Percentiles rank a stretch among this genome's conserved stretches.
phyloP scores from a whole-genome alignment of 2,888 invertebrate species.

The Plagodis pulveraria region DNA sequence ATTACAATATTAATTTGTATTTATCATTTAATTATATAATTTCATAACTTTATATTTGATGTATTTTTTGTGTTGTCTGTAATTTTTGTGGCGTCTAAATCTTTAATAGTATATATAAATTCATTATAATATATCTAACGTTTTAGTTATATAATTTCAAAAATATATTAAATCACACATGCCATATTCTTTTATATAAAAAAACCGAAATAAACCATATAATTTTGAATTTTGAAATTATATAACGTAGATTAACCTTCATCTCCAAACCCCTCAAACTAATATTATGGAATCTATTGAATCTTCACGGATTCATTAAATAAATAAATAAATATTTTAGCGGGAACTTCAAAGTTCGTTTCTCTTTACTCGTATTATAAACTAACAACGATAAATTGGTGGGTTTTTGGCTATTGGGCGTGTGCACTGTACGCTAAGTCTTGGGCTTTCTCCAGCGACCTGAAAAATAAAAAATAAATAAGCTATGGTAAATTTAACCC shows the following conservation, averaged over 20 bases:
- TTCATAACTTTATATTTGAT: too few species aligned
- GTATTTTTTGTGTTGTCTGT: too few species aligned
- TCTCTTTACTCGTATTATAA: constrained; percentile 40
- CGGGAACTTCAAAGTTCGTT: constrained; percentile 40
- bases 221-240: constrained; percentile 16
- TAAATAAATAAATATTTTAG: constrained; percentile 36
- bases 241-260: background rate
- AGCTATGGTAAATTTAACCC: background rate
- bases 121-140: too few species aligned
- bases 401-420: constrained; percentile 67
- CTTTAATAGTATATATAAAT: too few species aligned
- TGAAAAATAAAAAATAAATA: constrained; percentile 50
- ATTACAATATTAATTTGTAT: too few species aligned
- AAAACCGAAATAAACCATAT: too few species aligned
- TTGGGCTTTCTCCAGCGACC: constrained; percentile 79
- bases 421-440: constrained; percentile 87
- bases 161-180: too few species aligned
- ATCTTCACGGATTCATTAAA: constrained; percentile 25
- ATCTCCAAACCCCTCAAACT: constrained; percentile 11
- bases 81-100: too few species aligned
- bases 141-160: too few species aligned
- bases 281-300: constrained; percentile 1
- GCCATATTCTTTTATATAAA: background rate
- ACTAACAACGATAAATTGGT: constrained; percentile 46
- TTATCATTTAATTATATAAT: too few species aligned